A percentile compares a stretch with the other conserved stretches of the same genome.
Conservation (phyloP, 2,888 invertebrate genomes). For the Aspidapion aeneum region DNA sequence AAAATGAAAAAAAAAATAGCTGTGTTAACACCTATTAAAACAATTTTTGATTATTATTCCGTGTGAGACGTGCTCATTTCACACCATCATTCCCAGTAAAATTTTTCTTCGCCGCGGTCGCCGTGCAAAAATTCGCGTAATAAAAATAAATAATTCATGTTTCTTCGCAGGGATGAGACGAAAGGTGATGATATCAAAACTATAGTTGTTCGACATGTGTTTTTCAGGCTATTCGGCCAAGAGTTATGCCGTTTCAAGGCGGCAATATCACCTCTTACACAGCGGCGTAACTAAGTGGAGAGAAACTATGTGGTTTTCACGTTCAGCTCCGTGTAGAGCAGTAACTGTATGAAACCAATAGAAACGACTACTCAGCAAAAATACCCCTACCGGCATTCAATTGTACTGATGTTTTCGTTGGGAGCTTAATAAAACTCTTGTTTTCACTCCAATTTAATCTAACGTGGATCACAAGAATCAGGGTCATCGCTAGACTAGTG, state of each 20-base stretch:
- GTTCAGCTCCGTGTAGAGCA: too few relatives aligned
- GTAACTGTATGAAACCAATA: too few relatives aligned
- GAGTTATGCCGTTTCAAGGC: conserved; percentile 44
- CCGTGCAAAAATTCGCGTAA: not conserved
- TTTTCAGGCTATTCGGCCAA: conserved; percentile 45
- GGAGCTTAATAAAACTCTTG: too few relatives aligned
- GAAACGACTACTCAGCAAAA: too few relatives aligned
- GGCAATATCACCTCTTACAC: conserved; percentile 36
- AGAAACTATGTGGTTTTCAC: too few relatives aligned
- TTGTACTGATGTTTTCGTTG: too few relatives aligned
- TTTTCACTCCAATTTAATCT: too few relatives aligned
- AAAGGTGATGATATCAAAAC: conserved; percentile 44
- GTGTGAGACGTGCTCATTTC: not conserved
- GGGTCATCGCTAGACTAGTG: too few relatives aligned
- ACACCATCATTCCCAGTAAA: not conserved
- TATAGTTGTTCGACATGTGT: conserved; percentile 42
- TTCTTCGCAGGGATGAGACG: conserved; percentile 31
- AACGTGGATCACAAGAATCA: too few relatives aligned
- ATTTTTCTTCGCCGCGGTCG: not conserved
- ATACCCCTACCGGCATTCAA: too few relatives aligned
- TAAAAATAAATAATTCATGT: conserved; percentile 44
- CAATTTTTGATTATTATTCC: not conserved
- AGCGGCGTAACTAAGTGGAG: too few relatives aligned
- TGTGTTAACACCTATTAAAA: not conserved
- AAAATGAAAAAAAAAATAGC: too few relatives aligned